Evolutionary conservation across 2,113 vertebrate genomes (phyloP).

Genomic region (Riparia riparia): DNA sequence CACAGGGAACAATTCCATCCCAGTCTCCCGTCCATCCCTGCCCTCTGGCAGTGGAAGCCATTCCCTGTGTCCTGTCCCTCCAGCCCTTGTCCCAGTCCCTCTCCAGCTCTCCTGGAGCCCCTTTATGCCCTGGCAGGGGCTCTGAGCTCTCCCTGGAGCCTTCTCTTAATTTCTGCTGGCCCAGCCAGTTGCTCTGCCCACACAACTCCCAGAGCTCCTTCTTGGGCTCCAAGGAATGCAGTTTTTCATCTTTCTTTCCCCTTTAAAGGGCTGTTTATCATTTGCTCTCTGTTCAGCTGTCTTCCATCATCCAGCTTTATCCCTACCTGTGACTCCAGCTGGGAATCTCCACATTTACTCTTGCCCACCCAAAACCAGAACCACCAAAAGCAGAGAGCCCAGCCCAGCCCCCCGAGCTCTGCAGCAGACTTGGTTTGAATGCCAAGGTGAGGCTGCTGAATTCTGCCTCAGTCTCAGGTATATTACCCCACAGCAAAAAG

Average conservation of each 20-base stretch:
- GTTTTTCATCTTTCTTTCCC: background rate
- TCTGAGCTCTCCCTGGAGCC: background rate
- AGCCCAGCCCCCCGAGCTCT: background rate
- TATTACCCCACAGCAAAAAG: background rate
- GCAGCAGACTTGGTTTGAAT: background rate
- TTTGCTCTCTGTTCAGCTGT: background rate
- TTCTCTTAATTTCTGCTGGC: background rate
- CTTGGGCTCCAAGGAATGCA: background rate
- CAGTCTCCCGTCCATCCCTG: background rate
- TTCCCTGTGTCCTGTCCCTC: background rate
- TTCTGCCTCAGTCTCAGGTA: background rate
- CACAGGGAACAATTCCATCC: rapidly evolving
- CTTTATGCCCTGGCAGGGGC: background rate
- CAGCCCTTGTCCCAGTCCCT: background rate
- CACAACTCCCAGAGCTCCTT: background rate
- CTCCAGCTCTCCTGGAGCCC: background rate
- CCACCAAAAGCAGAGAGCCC: background rate
- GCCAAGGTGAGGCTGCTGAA: background rate
- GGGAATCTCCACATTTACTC: background rate
- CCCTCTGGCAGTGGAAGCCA: background rate
- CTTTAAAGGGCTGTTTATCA: background rate
- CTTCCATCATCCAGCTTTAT: background rate
- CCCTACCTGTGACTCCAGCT: background rate
- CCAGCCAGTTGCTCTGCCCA: background rate
- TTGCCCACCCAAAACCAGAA: background rate